A percentile compares a stretch with the other conserved stretches of the same genome.
These are phyloP conservation scores for Homarus americanus DNA, from an alignment of 1,140 invertebrate genomes.

Conservation along the genomic window DNA sequence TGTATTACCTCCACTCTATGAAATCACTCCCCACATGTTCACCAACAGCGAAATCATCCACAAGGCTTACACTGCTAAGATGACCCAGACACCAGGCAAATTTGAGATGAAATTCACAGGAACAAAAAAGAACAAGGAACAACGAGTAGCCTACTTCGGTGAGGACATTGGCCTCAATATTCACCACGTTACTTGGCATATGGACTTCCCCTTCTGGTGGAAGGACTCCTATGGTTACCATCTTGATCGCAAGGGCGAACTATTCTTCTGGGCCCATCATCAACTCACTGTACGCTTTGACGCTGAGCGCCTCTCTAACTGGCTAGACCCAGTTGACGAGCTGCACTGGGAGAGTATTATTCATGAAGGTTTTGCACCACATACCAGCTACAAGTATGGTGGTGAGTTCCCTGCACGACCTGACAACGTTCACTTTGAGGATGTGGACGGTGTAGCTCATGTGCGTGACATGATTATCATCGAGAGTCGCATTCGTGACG, in stretches of 20 bases:
- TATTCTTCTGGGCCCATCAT: slow-evolving; percentile 80
- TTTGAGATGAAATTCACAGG: slow-evolving; percentile 70
- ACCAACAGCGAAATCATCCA: slow-evolving; percentile 77
- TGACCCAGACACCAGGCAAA: slow-evolving; percentile 76
- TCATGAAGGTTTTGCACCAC: slow-evolving; percentile 82
- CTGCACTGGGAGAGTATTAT: slow-evolving; percentile 78
- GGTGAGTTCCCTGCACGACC: slow-evolving; percentile 82
- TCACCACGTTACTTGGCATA: slow-evolving; percentile 82
- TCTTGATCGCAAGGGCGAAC: slow-evolving; percentile 76
- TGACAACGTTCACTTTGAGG: slow-evolving; percentile 76
- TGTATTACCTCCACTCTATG: slow-evolving; percentile 83
- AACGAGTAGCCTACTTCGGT: slow-evolving; percentile 81
- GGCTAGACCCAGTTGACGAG: slow-evolving; percentile 78
- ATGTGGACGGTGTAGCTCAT: slow-evolving; percentile 43
- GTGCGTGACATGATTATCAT: slow-evolving; percentile 51
- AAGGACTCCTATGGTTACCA: slow-evolving; percentile 76
- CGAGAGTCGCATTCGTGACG: slow-evolving; percentile 46
- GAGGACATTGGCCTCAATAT: slow-evolving; percentile 85
- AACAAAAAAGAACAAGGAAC: slow-evolving; percentile 77
- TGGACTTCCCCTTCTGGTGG: slow-evolving; percentile 81
- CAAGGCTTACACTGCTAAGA: slow-evolving; percentile 78
- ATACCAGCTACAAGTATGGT: slow-evolving; percentile 83
- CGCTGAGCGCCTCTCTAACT: slow-evolving; percentile 79
- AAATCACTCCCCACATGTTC: slow-evolving; percentile 81
- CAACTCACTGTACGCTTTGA: slow-evolving; percentile 80